Base-by-base conservation (phyloP, 2,888 invertebrate species). In the Strigamia maritima region DNA sequence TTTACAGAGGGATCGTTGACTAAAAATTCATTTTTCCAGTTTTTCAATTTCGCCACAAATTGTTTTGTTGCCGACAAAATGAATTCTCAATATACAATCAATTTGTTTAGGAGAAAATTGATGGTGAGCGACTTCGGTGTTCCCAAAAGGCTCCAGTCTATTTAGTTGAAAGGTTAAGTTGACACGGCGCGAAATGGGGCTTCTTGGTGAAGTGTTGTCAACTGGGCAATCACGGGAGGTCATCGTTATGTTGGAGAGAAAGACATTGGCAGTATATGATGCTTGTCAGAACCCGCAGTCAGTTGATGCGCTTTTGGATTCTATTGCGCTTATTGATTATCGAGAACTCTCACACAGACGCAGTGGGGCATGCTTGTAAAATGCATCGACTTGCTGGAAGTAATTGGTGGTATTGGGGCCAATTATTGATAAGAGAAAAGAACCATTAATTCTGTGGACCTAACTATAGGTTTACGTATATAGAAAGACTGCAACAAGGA, bases 391-490 rank as follows among this genome's bases (percentile, higher is more conserved):
- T 76, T 76, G 38, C 38, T 77, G 77, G 77, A 77, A 77, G 77
- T 77, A 77, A 77, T 77, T 77, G 77, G 77, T 77, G 60, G 77
- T 26, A 77, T 77, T 54, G 49, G 28, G 77, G 28, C 49, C 60
- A 77, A 77, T 77, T 77, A 77, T 77, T 77, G 77, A 54, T 77
- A 77, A 77, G 77, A 77, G 77, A 77, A 49, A 49, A 54, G 49
- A 54, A 28, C 77, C 77, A 77, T 2, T 49, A 49, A 19, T 65
- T 22, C 22, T 19, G 2, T 19, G 60, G 12, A 24, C 22, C 7
- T 6, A n/a, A n/a, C 60, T 22, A 65, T 16, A 2, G n/a, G n/a
- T n/a, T n/a, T n/a, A n/a, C n/a, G n/a, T n/a, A n/a, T n/a, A n/a
- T n/a, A 49, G 14, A 49, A 35, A 35, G 35, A 35, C 6, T 35